Evolutionary conservation across 2,113 vertebrate species (phyloP), one percentile per base, ranked within the genome.

Genomic region (Zapus hudsonius): DNA sequence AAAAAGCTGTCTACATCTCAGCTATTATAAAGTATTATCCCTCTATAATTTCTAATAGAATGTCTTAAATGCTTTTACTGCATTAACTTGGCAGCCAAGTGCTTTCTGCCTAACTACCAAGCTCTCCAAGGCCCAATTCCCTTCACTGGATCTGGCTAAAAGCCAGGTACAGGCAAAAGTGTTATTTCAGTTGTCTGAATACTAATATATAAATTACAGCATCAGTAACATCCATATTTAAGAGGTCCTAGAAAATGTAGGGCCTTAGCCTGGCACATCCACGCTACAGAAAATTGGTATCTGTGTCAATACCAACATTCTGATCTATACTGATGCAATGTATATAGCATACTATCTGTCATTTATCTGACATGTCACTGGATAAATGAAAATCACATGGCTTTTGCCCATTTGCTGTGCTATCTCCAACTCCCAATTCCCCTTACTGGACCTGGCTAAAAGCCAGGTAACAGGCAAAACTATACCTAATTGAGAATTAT

Each of bases 121-220:
- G 89, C 29, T 91, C 7, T 52, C 83, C 79, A 93, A 74, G 13
- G 80, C 70, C 66, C 66, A 86, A 22, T 78, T 95, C 31, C 64
- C 29, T 59, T 87, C 29, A 89, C 66, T 16, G 9, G 75, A 96
- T 74, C n/a, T 84, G 94, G 85, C 88, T 72, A 84, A 75, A 69
- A 47, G 88, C 64, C 86, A 95, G 75, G 40, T 83, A 92, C 12
- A 79, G 66, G 55, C 63, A 85, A 83, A 55, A 89, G 27, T 89
- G 67, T 81, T 81, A 89, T 67, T 90, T 94, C 90, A 86, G 82
- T 78, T 74, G 59, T 78, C 16, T 88, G 80, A 92, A 93, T 64
- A 74, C 44, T 69, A 94, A 63, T 22, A 84, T 55, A 67, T 72
- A 84, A 89, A 81, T 84, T 57, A 75, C 61, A 92, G 29, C 36